Base-by-base conservation (phyloP, 2,113 vertebrate genomes). In the Paratilapia polleni region DNA sequence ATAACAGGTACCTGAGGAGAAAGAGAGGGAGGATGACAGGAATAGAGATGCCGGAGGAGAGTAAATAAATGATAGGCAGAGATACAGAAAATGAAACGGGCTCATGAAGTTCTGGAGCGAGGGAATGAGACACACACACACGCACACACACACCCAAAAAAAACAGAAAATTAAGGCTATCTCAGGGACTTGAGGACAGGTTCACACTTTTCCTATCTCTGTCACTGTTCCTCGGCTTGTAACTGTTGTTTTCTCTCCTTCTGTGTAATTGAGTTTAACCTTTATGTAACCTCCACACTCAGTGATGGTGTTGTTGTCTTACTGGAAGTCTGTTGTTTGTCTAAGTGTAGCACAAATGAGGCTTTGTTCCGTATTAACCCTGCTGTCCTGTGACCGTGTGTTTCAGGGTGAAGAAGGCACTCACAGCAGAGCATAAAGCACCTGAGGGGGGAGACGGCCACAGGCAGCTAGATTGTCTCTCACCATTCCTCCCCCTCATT, bases 1-100 rank as follows among this genome's bases (percentile, higher is more conserved):
- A 90, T 73, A 87, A 90, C 87, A 94, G 95, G 96, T 96, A 93
- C 79, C 63, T n/a, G 52, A 85, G 75, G 76, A 75, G 77, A 82
- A 80, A 59, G 47, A 84, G 62, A 12, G 77, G 78, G 13, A 58
- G 78, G 14, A 58, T 52, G 47, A 36, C 49, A 66, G 54, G 60
- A 36, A 54, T 2, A 62, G 78, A 78, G 74, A 90, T 81, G 78
- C 63, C 49, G 70, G 61, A 60, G 41, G 80, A 83, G 58, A 88
- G 81, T 90, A 88, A 91, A 91, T 91, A 83, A 92, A 90, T 77
- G 64, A 94, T 91, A 77, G 61, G 49, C 28, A 64, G 26, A 85
- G 88, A 92, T 89, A 75, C 15, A 82, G 79, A 82, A 88, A 91
- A 88, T 85, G 36, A 83, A 89, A 89, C 14, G 1, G 84, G 22